phyloP scores from a whole-genome alignment of 2,888 invertebrate genomes.

The Diarsia dahlii region DNA sequence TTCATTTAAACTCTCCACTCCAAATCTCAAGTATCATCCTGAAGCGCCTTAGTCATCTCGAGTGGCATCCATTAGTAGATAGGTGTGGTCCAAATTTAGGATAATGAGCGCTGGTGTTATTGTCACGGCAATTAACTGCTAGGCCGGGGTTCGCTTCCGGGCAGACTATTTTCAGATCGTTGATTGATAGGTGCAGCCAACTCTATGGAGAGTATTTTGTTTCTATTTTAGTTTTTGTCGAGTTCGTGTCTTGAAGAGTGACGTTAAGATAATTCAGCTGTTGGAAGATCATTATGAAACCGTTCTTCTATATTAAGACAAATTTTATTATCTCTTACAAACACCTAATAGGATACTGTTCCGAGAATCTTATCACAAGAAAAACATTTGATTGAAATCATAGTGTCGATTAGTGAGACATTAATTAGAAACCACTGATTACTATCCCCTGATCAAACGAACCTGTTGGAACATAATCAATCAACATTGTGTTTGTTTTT shows the following conservation, averaged over 20 bases:
- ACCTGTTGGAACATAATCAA: slow-evolving; percentile 62
- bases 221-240: slow-evolving; percentile 67
- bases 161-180: slow-evolving; percentile 76
- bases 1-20: slow-evolving; percentile 41
- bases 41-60: slow-evolving; percentile 52
- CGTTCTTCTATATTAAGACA: slow-evolving; percentile 2
- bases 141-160: slow-evolving; percentile 77
- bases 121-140: slow-evolving; percentile 83
- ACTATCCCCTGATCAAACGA: slow-evolving; percentile 32
- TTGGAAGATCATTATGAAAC: slow-evolving; percentile 19
- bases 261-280: slow-evolving; percentile 38
- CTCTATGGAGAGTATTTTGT: slow-evolving; percentile 64
- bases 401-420: slow-evolving; percentile 41
- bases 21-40: slow-evolving; percentile 47
- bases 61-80: slow-evolving; percentile 70
- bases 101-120: slow-evolving; percentile 77
- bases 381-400: slow-evolving; percentile 18
- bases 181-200: slow-evolving; percentile 76
- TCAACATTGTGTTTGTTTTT: slow-evolving; percentile 65
- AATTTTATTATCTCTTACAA: slow-evolving; percentile 21
- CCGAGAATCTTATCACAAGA: background rate
- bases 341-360: background rate
- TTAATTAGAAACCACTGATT: slow-evolving; percentile 49
- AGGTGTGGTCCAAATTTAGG: slow-evolving; percentile 81
- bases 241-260: slow-evolving; percentile 19